These are phyloP conservation scores for Trimorus sp. DNA, from an alignment of 2,888 invertebrate species.

Conservation along the genomic window DNA sequence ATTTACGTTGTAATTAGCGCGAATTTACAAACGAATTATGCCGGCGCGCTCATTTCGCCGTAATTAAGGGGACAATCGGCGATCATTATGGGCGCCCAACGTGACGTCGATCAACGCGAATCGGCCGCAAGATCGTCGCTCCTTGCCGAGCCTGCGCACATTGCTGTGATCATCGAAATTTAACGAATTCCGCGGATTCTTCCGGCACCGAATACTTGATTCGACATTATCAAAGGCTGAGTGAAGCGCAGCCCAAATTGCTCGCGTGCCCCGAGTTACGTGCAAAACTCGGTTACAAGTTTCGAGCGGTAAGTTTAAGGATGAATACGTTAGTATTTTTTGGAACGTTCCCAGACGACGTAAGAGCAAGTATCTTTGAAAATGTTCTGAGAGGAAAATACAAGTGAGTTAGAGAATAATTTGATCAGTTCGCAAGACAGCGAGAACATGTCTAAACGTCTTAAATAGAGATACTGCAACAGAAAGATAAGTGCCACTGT, in stretches of 20 bases:
- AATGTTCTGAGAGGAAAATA: no score
- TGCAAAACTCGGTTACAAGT: slow-evolving; percentile 17
- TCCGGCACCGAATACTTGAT: slow-evolving; percentile 41
- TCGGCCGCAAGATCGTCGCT: slow-evolving; percentile 20
- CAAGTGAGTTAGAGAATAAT: not conserved
- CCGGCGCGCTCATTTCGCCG: no score
- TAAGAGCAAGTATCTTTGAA: no score
- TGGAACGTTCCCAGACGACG: no score
- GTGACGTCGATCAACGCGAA: slow-evolving; percentile 21
- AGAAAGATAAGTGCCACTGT: no score
- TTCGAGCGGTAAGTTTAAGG: slow-evolving; percentile 34
- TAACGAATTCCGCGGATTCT: slow-evolving; percentile 50
- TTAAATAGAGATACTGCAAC: no score
- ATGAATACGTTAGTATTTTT: not conserved
- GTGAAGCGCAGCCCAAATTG: slow-evolving; percentile 39
- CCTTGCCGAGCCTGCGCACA: slow-evolving; percentile 22
- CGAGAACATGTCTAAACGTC: not conserved
- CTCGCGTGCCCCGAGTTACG: slow-evolving; percentile 37
- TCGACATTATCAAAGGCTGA: slow-evolving; percentile 46
- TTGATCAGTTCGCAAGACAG: not conserved
- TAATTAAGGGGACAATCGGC: no score
- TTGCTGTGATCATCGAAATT: slow-evolving; percentile 43
- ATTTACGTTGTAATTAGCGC: slow-evolving; percentile 21
- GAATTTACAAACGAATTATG: no score
- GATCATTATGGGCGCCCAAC: no score